phyloP scores from a whole-genome alignment of 2,888 invertebrate genomes.

The Erebia palarica region DNA sequence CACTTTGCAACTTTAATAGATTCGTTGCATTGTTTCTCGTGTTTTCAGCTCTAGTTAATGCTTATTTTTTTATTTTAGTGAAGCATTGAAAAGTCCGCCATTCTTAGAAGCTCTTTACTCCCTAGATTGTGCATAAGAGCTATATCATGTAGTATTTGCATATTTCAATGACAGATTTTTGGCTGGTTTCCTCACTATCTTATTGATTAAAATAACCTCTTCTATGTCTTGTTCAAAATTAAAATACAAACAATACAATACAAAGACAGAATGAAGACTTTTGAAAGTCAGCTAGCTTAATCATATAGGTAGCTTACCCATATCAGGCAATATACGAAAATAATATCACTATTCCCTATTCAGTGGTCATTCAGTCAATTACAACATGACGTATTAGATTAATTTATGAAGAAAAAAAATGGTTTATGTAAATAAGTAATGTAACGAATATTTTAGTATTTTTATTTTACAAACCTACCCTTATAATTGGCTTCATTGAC shows the following conservation, averaged over 20 bases:
- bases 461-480: neutral
- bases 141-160: no score
- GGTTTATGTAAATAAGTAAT: no score
- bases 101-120: no score
- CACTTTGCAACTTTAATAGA: constrained; percentile 24
- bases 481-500: neutral
- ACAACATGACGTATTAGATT: no score
- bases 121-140: no score
- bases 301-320: neutral
- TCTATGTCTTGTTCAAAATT: neutral
- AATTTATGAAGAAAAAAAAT: no score
- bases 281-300: neutral
- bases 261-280: neutral
- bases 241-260: neutral
- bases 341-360: neutral
- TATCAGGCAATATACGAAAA: no score
- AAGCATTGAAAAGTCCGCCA: no score
- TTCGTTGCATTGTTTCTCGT: constrained; percentile 16
- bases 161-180: no score
- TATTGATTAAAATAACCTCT: no score
- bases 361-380: no score
- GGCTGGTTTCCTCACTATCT: no score
- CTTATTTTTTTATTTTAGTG: neutral
- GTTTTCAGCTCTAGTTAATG: neutral
- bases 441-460: neutral